Evolutionary conservation across 2,113 vertebrate genomes (phyloP).

Genomic region (Amblyornis subalaris): DNA sequence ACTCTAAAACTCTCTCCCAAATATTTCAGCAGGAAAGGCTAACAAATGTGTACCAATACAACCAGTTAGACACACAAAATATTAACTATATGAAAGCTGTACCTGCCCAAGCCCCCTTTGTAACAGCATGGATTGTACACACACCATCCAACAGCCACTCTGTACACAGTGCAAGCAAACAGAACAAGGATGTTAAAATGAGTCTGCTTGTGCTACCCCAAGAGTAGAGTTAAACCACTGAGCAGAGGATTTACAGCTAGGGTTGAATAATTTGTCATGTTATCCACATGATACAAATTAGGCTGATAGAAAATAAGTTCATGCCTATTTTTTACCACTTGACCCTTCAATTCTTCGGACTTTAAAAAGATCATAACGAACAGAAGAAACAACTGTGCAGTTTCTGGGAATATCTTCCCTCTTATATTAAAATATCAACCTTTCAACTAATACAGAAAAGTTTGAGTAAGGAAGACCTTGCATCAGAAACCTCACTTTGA

Average conservation of each 20-base stretch:
- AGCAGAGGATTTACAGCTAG: not conserved
- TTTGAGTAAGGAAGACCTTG: not conserved
- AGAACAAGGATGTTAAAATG: not conserved
- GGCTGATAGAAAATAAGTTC: not conserved
- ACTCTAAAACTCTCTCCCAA: not conserved
- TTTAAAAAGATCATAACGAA: not conserved
- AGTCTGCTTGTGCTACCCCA: not conserved
- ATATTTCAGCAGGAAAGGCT: not conserved
- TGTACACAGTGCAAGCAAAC: not conserved
- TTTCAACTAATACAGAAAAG: not conserved
- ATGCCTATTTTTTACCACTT: not conserved
- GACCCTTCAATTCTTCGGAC: not conserved
- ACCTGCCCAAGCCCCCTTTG: not conserved
- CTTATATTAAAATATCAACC: not conserved
- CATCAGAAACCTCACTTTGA: not conserved
- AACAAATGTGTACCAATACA: rapidly evolving
- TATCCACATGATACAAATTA: not conserved
- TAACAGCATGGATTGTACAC: not conserved
- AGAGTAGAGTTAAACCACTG: not conserved
- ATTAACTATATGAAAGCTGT: not conserved
- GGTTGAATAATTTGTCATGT: not conserved
- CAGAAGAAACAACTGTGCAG: not conserved
- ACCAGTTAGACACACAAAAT: not conserved
- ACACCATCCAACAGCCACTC: not conserved
- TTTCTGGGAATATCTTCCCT: not conserved